Evolutionary conservation across 2,888 invertebrate species (phyloP), one percentile per base, ranked within the genome.

Genomic region (Chalcosyrphus nemorum): DNA sequence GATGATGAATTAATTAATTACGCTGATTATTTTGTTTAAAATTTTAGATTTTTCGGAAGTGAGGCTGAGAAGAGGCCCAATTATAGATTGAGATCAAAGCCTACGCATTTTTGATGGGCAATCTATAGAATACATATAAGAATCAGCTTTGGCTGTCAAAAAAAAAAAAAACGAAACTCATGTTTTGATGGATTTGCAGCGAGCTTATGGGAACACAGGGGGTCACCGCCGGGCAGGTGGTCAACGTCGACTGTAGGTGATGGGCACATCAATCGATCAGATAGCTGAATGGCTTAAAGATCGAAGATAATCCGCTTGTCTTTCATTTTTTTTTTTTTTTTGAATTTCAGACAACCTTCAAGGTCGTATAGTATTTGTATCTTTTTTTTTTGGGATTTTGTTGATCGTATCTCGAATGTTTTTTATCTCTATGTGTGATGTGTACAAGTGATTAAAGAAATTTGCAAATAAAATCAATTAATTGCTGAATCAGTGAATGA

Each of bases 21-120:
- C 15, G n/a, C 43, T 43, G 72, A 68, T 68, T 68, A 74, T 19
- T 59, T 47, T 59, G 35, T 45, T 29, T 29, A 59, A 76, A 74
- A 45, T 56, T 74, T 54, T 27, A 65, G 21, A 63, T 75, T 74
- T 57, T 74, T 80, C 77, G 81, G 77, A 72, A 77, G 81, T 71
- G n/a, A 54, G 70, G 21, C 17, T 7, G 6, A 5, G 21, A 72
- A 45, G 52, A 68, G 45, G 38, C 17, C 63, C 63, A 50, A 70
- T 81, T 75, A 32, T 13, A 50, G 19, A 70, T 70, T 63, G 24
- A 70, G 75, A 74, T 68, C 61, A 80, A 35, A 43, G 63, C 50
- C 21, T 41, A 29, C 47, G n/a, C 17, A 15, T 11, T 15, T 65
- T 35, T 35, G 19, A 27, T 41, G 13, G 15, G 6, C 21, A 11